Base-by-base conservation (phyloP, 2,797 vertebrate genomes). In the Labroides dimidiatus region DNA sequence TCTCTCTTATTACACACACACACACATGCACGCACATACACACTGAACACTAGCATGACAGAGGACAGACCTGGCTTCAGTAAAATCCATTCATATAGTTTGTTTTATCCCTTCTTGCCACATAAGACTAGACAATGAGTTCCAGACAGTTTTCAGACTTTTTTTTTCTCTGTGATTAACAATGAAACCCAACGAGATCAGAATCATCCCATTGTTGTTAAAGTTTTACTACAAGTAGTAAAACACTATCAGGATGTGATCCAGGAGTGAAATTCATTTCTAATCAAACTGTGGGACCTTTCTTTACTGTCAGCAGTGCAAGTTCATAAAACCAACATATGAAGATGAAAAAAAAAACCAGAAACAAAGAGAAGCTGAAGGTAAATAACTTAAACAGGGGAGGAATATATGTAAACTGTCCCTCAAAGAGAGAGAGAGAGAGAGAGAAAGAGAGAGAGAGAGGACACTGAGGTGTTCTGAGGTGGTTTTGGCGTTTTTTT, bases 381-480 rank as follows among this genome's bases (percentile, higher is more conserved):
- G 77, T 82, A 63, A 80, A 86, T 84, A 89, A 88, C 74, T 90
- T 72, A 85, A 84, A 78, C 14, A 48, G 67, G 80, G 82, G 72
- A 72, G 82, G 88, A 74, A 75, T 84, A 80, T 71, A 88, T 79
- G 86, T 88, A 89, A 90, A 90, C 86, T 76, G 83, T 82, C 85
- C 89, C 81, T 85, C 82, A 52, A 24, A 78, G 41, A 75, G 48
- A 70, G 47, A 52, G 67, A 77, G 63, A 77, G 64, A 62, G 27
- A 76, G n/a, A 61, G 53, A 54, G 27, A 63, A 33, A 77, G 45
- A 72, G 64, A 85, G 79, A 77, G 45, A 72, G 64, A 85, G 79
- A 90, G 85, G 86, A 89, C 89, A 92, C 87, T 84, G 87, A 87
- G 88, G 84, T 90, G 87, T 83, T 91, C 77, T 75, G 82, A 89